Conservation (phyloP, 2,113 vertebrate species). For the Gallinago jamesoni region DNA sequence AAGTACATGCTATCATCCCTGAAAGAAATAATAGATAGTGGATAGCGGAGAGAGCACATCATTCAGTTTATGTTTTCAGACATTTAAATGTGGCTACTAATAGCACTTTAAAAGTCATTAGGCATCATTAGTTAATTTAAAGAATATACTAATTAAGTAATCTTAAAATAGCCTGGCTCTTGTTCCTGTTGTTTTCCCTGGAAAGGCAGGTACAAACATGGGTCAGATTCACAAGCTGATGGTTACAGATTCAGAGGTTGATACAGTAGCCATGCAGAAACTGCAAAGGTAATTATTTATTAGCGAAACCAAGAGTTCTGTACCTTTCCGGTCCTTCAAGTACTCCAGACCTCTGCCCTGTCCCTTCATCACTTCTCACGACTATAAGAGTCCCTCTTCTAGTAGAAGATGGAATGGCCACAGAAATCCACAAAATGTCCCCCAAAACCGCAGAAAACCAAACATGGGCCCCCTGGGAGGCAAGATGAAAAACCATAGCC, state of each 20-base stretch:
- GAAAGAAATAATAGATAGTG: neutral
- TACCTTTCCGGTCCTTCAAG: neutral
- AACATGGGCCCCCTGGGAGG: neutral
- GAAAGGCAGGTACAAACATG: neutral
- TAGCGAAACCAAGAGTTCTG: neutral
- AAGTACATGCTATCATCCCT: neutral
- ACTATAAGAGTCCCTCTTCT: neutral
- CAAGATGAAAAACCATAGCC: neutral
- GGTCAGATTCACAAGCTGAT: neutral
- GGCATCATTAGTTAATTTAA: neutral
- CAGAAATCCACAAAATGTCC: neutral
- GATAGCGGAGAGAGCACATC: neutral
- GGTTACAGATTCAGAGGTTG: neutral
- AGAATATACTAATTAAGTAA: neutral
- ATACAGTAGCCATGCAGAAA: neutral
- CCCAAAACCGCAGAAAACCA: neutral
- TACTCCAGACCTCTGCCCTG: neutral
- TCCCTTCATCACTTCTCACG: neutral
- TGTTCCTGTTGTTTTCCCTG: neutral
- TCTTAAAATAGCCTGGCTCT: neutral
- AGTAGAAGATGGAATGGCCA: neutral
- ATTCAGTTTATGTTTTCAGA: neutral
- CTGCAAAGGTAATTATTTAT: neutral
- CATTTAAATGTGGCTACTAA: neutral
- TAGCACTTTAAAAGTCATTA: neutral